These are phyloP conservation scores for Epicauta chinensis DNA, from an alignment of 1,140 invertebrate species.

Conservation along the genomic window DNA sequence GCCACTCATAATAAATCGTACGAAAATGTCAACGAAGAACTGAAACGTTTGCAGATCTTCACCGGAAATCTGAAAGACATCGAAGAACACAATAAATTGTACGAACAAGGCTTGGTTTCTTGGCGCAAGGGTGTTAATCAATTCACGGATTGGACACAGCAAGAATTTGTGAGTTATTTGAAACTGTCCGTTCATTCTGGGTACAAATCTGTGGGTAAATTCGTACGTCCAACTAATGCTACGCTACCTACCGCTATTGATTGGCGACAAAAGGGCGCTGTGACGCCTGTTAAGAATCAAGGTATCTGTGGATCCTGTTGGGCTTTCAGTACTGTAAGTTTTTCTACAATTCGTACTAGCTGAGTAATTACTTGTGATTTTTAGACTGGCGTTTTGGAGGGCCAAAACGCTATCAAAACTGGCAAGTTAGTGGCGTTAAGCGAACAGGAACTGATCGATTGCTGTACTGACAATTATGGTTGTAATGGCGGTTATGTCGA, in stretches of 20 bases:
- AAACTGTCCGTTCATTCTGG: neutral
- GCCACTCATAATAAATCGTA: neutral
- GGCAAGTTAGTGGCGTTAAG: no score
- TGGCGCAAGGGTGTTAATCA: neutral
- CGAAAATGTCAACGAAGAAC: neutral
- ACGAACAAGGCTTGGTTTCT: neutral
- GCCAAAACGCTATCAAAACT: no score
- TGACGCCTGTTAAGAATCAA: slow-evolving; percentile 7
- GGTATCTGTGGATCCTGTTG: slow-evolving; percentile 8
- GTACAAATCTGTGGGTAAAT: no score
- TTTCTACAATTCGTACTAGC: no score
- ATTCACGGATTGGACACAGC: slow-evolving; percentile 1
- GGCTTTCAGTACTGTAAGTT: slow-evolving; percentile 4
- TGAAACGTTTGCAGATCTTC: neutral
- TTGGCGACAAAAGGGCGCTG: neutral
- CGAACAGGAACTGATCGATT: no score
- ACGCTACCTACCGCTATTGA: neutral
- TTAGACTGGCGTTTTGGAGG: no score
- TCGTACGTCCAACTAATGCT: no score
- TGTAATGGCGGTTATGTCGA: no score
- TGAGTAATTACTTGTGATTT: no score
- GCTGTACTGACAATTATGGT: no score
- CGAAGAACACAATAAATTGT: slow-evolving; percentile 7
- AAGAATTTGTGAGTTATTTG: neutral
- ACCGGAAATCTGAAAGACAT: slow-evolving; percentile 1